These are phyloP conservation scores for Wasmannia auropunctata DNA, from an alignment of 1,140 invertebrate genomes.

Conservation along the genomic window DNA sequence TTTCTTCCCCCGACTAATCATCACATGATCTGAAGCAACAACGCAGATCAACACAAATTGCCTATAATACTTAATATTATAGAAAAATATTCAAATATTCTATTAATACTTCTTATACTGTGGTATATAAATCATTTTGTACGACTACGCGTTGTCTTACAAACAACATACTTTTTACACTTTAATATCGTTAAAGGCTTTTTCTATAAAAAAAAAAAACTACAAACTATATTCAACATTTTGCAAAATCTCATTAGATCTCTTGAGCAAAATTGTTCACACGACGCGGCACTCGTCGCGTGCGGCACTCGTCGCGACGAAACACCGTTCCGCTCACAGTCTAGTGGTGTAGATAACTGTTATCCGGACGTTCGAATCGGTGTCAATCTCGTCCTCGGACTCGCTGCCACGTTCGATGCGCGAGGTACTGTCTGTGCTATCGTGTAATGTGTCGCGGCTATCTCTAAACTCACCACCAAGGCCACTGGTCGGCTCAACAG, in stretches of 20 bases:
- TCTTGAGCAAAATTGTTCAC: slow-evolving; percentile 63
- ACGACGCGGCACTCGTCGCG: no score
- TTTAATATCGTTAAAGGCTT: slow-evolving; percentile 29
- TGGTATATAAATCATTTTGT: slow-evolving; percentile 27
- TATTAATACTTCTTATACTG: slow-evolving; percentile 32
- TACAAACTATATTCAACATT: slow-evolving; percentile 31
- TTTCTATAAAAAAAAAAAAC: not conserved
- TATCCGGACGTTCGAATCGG: slow-evolving; percentile 74
- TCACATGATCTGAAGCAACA: not conserved
- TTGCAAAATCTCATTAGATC: slow-evolving; percentile 11
- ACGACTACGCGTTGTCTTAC: slow-evolving; percentile 6
- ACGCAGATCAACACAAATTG: slow-evolving; percentile 9
- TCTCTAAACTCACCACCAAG: slow-evolving; percentile 82
- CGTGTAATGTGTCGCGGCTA: slow-evolving; percentile 67
- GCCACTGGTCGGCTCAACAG: slow-evolving; percentile 80
- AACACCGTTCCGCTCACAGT: slow-evolving; percentile 65
- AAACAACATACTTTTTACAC: not conserved
- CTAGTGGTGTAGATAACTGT: slow-evolving; percentile 80
- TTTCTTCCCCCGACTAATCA: not conserved
- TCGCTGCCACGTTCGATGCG: slow-evolving; percentile 55
- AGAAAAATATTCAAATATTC: slow-evolving; percentile 45
- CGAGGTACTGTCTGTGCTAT: slow-evolving; percentile 65
- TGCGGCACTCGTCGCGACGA: not conserved
- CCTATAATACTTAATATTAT: slow-evolving; percentile 1
- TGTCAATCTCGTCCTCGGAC: slow-evolving; percentile 48